Evolutionary conservation across 2,888 invertebrate species (phyloP), one percentile per base, ranked within the genome.

Genomic region (Griposia aprilina): DNA sequence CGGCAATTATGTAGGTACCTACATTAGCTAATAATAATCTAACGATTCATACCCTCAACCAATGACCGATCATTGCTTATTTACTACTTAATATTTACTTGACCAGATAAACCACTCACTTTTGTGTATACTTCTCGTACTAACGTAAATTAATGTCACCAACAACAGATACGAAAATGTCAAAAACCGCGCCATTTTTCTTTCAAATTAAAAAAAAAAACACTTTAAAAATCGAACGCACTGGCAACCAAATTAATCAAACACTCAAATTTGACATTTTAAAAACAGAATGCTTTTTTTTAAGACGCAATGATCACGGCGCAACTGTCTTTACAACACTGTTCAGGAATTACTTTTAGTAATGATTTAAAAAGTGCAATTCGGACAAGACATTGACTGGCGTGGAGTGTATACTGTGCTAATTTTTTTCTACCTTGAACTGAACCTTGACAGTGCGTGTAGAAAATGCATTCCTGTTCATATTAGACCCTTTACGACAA

Each of bases 351-450:
- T 90, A 90, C 91, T 92, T 91, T 91, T 91, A 91, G 91, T 90
- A 93, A 90, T 93, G 92, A 93, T 93, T 94, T 96, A 94, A 96
- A 84, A 94, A 95, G 91, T 93, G 90, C 92, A 92, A 91, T 92
- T 93, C 91, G 88, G 89, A 88, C 90, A 89, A 89, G 90, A 93
- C 93, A 94, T 80, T 90, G 86, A 84, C 70, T 79, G 87, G 82
- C 66, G 88, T 94, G 90, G 94, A 94, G 95, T 91, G 88, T 90
- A 36, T 36, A 73, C 83, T 89, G 84, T 81, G 85, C 78, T 84
- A 83, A 81, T 83, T 89, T 90, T 89, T 87, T 87, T 78, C 83
- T 57, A 23, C 88, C 92, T 91, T 92, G 92, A 91, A 90, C 88
- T 88, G 85, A 84, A 85, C 92, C 91, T 92, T 91, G 89, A 83